Conservation (phyloP, 2,113 vertebrate species). For the Oreochromis tanganicae region DNA sequence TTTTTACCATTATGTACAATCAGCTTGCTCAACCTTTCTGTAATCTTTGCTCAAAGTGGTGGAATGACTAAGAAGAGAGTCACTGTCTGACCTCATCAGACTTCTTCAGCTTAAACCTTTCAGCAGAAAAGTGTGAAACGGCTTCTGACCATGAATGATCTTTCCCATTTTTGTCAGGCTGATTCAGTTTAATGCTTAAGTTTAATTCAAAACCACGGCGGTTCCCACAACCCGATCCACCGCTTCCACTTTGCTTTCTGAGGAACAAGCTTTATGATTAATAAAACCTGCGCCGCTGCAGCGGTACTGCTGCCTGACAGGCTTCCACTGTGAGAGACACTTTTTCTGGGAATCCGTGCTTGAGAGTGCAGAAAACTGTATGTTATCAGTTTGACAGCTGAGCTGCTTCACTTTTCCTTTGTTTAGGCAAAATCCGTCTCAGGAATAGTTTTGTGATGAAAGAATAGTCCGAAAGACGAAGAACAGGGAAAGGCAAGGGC, state of each 20-base stretch:
- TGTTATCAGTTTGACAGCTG: constrained; percentile 64
- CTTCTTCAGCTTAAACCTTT: constrained; percentile 2
- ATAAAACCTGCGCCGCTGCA: constrained; percentile 24
- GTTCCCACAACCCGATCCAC: not conserved
- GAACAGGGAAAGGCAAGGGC: constrained; percentile 1
- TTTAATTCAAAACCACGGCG: constrained; percentile 14
- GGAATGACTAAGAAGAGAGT: constrained; percentile 23
- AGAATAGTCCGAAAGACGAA: constrained; percentile 37
- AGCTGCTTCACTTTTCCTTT: constrained; percentile 59
- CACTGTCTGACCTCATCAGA: constrained; percentile 18
- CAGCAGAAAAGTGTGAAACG: not conserved
- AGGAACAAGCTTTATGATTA: constrained; percentile 30
- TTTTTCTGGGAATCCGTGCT: constrained; percentile 46
- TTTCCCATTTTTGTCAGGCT: not conserved
- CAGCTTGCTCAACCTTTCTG: not conserved
- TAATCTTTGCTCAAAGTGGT: constrained; percentile 29
- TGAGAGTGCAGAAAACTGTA: constrained; percentile 58
- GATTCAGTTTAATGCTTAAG: not conserved
- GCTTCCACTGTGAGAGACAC: constrained; percentile 38
- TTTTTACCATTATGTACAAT: constrained; percentile 38
- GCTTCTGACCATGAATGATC: not conserved
- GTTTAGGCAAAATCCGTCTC: constrained; percentile 48
- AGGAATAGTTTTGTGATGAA: constrained; percentile 43
- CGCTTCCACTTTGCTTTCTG: not conserved
- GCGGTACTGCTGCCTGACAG: constrained; percentile 12